Evolutionary conservation across 92 coral and sea anemone genomes (phyloP).

Genomic region (Parazoanthus swiftii): DNA sequence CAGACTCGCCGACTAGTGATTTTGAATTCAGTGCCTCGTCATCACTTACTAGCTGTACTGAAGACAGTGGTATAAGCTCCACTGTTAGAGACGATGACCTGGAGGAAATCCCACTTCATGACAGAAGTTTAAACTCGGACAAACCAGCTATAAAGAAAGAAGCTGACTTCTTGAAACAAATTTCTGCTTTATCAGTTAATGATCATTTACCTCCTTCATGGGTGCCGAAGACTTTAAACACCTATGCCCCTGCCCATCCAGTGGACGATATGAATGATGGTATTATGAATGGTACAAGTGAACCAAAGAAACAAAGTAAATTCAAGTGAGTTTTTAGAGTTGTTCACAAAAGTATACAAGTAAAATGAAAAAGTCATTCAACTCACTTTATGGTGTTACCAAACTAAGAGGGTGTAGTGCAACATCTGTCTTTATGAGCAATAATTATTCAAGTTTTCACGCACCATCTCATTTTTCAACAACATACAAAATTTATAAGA

Average conservation of each 20-base stretch:
- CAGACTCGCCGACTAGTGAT: conserved; percentile 87
- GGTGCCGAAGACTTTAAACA: conserved; percentile 78
- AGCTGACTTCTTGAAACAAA: conserved; percentile 74
- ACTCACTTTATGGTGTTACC: neutral
- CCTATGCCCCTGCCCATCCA: conserved; percentile 69
- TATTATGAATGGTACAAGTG: conserved; percentile 17
- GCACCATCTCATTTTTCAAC: no score
- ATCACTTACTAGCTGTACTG: conserved; percentile 86
- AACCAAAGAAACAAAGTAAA: conserved; percentile 52
- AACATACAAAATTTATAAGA: no score
- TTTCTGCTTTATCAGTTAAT: conserved; percentile 63
- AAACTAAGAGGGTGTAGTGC: no score
- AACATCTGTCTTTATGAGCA: no score
- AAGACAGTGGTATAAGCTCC: conserved; percentile 97
- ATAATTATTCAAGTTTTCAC: no score
- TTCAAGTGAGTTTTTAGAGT: conserved; percentile 56
- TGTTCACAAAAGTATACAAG: neutral
- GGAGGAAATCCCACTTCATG: conserved; percentile 91
- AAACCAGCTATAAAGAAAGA: conserved; percentile 41
- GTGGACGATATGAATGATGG: neutral
- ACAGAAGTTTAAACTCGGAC: conserved; percentile 24
- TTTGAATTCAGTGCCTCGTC: conserved; percentile 85
- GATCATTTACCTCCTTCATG: conserved; percentile 71
- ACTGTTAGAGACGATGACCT: conserved; percentile 93
- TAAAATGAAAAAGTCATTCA: neutral